These are phyloP conservation scores for Philaethria dido DNA, from an alignment of 2,888 invertebrate species.

Conservation along the genomic window DNA sequence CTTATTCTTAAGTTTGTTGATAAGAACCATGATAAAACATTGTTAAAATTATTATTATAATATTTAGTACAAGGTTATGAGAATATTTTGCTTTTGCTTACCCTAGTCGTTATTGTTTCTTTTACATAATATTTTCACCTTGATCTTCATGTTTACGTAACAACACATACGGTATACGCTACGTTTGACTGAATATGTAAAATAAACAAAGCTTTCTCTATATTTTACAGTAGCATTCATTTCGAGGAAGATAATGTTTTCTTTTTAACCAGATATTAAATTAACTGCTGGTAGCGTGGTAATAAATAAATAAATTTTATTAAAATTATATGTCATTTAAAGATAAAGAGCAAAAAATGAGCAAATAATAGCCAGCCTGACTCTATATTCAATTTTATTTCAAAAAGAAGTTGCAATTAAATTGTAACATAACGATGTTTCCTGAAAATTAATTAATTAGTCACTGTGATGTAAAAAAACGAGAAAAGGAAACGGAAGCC, in stretches of 20 bases:
- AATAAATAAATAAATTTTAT: not conserved
- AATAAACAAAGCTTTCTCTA: not conserved
- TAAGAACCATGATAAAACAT: not conserved
- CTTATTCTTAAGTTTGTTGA: too few relatives aligned
- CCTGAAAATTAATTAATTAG: not conserved
- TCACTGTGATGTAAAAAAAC: not conserved
- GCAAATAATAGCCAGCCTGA: not conserved
- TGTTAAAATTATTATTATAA: not conserved
- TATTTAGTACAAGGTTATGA: not conserved
- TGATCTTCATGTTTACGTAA: conserved; percentile 22
- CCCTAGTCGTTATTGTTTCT: conserved; percentile 11
- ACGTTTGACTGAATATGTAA: not conserved
- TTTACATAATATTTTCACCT: conserved; percentile 23
- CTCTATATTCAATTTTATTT: not conserved
- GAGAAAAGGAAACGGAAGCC: not conserved
- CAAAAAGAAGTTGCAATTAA: conserved; percentile 4
- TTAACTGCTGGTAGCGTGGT: too few relatives aligned
- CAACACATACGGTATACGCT: not conserved
- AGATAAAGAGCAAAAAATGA: not conserved
- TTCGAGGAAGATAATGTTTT: not conserved
- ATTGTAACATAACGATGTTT: conserved; percentile 23
- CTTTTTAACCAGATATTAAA: too few relatives aligned
- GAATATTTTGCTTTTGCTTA: not conserved
- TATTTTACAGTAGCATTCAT: not conserved
- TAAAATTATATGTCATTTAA: not conserved